Evolutionary conservation across 1,140 invertebrate species (phyloP).

Genomic region (Drosophila biarmipes): DNA sequence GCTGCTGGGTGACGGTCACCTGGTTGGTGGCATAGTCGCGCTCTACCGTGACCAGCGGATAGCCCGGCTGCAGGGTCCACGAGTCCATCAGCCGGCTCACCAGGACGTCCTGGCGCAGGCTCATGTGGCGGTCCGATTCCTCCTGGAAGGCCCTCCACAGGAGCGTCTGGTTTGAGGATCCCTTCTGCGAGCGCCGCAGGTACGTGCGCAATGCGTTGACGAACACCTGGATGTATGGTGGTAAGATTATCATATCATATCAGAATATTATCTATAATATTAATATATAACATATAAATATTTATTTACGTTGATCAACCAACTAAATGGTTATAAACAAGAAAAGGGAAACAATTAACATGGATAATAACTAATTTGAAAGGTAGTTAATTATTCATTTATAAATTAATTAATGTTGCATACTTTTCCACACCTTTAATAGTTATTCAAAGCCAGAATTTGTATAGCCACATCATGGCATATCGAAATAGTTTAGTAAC

Average conservation of each 20-base stretch:
- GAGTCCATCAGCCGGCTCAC: constrained; percentile 9
- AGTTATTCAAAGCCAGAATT: no score
- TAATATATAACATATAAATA: no score
- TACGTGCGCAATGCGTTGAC: neutral
- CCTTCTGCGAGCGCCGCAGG: neutral
- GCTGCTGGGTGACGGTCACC: neutral
- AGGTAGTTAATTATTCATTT: no score
- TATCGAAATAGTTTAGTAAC: no score
- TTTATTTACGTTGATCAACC: no score
- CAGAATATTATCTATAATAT: no score
- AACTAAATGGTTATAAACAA: no score
- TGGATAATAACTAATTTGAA: no score
- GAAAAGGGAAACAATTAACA: no score
- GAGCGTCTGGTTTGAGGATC: neutral
- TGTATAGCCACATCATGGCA: no score
- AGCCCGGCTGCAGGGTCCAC: constrained; percentile 16
- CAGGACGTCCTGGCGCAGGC: constrained; percentile 3
- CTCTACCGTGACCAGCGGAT: neutral
- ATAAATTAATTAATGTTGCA: no score
- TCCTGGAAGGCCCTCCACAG: constrained; percentile 4
- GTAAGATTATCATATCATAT: neutral
- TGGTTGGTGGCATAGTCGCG: neutral
- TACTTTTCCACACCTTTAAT: no score
- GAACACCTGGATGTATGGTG: neutral
- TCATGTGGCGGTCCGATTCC: neutral